Conservation (phyloP, 2,797 vertebrate species). For the Mus minutoides region DNA sequence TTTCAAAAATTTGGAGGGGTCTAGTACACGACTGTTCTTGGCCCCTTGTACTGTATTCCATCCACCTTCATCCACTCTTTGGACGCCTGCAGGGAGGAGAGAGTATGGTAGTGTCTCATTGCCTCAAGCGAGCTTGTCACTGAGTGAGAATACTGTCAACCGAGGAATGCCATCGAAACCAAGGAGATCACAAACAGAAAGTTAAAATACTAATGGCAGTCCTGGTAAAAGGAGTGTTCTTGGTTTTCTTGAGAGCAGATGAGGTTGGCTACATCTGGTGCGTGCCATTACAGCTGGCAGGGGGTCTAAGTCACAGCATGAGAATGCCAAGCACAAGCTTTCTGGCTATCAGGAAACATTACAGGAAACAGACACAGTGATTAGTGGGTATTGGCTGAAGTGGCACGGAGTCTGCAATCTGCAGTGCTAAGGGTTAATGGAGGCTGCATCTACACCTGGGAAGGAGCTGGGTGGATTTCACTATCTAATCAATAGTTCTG, state of each 20-base stretch:
- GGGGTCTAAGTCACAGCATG: background rate
- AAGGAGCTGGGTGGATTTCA: background rate
- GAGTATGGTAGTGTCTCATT: slow-evolving; percentile 37
- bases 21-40: slow-evolving; percentile 97
- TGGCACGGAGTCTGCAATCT: background rate
- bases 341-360: background rate
- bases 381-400: background rate
- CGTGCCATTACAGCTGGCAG: background rate
- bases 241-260: background rate
- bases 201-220: background rate
- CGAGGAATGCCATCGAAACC: background rate
- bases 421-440: background rate
- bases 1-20: slow-evolving; percentile 98
- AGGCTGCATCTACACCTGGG: background rate
- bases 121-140: background rate
- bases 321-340: background rate
- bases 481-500: background rate
- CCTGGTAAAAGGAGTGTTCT: background rate
- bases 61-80: slow-evolving; percentile 93
- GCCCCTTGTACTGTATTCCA: slow-evolving; percentile 98
- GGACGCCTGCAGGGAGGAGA: slow-evolving; percentile 82
- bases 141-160: background rate
- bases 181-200: background rate
- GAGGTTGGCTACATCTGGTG: background rate
- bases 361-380: background rate